Evolutionary conservation across 2,797 vertebrate genomes (phyloP).

Genomic region (Hoplostethus mediterraneus): DNA sequence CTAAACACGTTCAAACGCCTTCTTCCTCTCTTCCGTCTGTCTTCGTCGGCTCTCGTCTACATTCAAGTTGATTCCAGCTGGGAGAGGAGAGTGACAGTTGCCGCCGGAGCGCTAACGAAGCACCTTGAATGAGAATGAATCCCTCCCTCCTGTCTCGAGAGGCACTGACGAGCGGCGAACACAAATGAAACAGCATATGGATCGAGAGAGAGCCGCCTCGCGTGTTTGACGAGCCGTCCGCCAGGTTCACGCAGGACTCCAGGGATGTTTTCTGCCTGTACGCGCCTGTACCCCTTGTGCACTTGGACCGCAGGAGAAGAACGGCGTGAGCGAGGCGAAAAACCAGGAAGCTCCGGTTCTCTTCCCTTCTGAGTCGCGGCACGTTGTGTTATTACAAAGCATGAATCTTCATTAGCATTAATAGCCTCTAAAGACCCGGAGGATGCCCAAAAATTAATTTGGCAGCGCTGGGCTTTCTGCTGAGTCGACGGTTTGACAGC

Average conservation of each 20-base stretch:
- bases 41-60: constrained; percentile 11
- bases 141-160: constrained; percentile 13
- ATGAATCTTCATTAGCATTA: constrained; percentile 77
- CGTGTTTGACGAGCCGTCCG: constrained; percentile 33
- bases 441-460: constrained; percentile 65
- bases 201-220: constrained; percentile 15
- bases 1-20: not conserved
- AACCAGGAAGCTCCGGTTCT: constrained; percentile 21
- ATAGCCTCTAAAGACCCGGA: constrained; percentile 69
- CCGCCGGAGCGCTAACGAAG: constrained; percentile 66
- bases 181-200: constrained; percentile 57
- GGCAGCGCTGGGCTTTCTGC: constrained; percentile 39
- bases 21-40: not conserved
- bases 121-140: constrained; percentile 55
- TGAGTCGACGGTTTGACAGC: constrained; percentile 30
- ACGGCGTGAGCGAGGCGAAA: constrained; percentile 10
- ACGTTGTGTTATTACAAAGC: constrained; percentile 61
- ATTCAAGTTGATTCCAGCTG: constrained; percentile 31
- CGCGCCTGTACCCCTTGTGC: not conserved
- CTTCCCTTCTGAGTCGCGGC: constrained; percentile 49
- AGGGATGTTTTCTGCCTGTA: constrained; percentile 22
- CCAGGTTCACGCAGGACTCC: constrained; percentile 38
- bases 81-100: constrained; percentile 44
- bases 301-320: not conserved
- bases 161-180: constrained; percentile 36